Evolutionary conservation across 2,888 invertebrate species (phyloP).

Genomic region (Acanthosepion lycidas): DNA sequence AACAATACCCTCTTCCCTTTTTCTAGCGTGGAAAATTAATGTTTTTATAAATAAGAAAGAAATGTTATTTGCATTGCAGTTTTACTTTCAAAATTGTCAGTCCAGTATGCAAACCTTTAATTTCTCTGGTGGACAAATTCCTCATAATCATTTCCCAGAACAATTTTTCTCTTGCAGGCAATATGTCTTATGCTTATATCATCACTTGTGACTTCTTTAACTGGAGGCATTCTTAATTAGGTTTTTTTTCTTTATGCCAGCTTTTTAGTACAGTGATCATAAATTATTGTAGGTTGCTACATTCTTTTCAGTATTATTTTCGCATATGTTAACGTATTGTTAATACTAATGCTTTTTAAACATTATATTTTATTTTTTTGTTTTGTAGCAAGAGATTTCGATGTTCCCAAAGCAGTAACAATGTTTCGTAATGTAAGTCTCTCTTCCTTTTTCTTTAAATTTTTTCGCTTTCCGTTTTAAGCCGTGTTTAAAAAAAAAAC

Average conservation of each 20-base stretch:
- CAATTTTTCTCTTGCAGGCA: background rate
- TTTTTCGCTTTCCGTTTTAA: background rate
- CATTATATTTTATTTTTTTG: slow-evolving; percentile 44
- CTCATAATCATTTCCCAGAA: background rate
- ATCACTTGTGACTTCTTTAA: no score
- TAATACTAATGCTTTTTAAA: background rate
- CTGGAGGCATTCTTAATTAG: background rate
- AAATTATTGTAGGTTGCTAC: background rate
- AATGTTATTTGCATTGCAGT: no score
- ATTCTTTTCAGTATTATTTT: background rate
- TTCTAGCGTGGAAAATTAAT: no score
- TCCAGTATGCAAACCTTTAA: background rate
- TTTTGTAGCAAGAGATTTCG: slow-evolving; percentile 86
- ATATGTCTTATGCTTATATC: background rate
- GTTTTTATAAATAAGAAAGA: no score
- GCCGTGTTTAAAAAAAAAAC: no score
- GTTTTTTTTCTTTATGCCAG: background rate
- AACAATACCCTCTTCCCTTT: no score
- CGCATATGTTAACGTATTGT: background rate
- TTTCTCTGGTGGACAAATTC: background rate
- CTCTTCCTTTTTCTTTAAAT: background rate
- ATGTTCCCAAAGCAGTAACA: slow-evolving; percentile 88
- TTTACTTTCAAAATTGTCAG: background rate
- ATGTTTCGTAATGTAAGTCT: slow-evolving; percentile 90
- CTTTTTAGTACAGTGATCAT: background rate